A percentile compares a stretch with the other conserved stretches of the same genome.
Evolutionary conservation across 2,888 invertebrate genomes (phyloP).

Genomic region (Leptarthrus brevirostris): DNA sequence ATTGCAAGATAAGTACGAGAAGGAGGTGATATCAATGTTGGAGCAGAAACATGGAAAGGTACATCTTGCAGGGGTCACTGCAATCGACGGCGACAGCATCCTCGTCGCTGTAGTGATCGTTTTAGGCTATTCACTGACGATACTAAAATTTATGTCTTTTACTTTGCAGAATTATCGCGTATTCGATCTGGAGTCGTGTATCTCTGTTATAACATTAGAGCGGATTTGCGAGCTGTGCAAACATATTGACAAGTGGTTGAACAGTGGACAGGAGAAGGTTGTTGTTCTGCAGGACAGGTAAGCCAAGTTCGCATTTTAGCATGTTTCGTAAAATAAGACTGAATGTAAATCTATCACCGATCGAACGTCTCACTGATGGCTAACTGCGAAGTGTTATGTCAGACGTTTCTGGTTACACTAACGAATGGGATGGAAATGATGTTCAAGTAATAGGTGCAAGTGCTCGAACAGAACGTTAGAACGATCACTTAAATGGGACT

Average conservation of each 20-base stretch:
- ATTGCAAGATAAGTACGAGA: slow-evolving; percentile 58
- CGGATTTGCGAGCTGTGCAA: slow-evolving; percentile 92
- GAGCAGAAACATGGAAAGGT: slow-evolving; percentile 60
- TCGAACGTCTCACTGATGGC: background rate
- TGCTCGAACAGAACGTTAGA: background rate
- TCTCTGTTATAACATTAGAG: slow-evolving; percentile 75
- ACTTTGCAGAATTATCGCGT: slow-evolving; percentile 58
- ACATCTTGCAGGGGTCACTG: slow-evolving; percentile 39
- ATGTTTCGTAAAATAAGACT: background rate
- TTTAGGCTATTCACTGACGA: too few relatives aligned
- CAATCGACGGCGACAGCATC: background rate
- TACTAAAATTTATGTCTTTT: slow-evolving; percentile 39
- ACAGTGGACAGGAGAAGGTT: slow-evolving; percentile 83
- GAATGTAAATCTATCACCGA: slow-evolving; percentile 9
- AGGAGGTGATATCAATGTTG: slow-evolving; percentile 58
- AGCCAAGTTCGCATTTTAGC: slow-evolving; percentile 57
- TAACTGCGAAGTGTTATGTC: slow-evolving; percentile 1
- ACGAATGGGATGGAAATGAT: too few relatives aligned
- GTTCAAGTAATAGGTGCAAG: too few relatives aligned
- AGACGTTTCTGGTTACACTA: background rate
- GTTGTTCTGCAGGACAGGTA: slow-evolving; percentile 89
- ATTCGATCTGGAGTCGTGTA: slow-evolving; percentile 59
- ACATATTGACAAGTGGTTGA: slow-evolving; percentile 92
- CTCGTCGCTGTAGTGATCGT: background rate
- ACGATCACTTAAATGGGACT: slow-evolving; percentile 1